Conservation (phyloP, 30 jellyfish, hydroid and myxozoan species). For the Phacellophora camtschatica region DNA sequence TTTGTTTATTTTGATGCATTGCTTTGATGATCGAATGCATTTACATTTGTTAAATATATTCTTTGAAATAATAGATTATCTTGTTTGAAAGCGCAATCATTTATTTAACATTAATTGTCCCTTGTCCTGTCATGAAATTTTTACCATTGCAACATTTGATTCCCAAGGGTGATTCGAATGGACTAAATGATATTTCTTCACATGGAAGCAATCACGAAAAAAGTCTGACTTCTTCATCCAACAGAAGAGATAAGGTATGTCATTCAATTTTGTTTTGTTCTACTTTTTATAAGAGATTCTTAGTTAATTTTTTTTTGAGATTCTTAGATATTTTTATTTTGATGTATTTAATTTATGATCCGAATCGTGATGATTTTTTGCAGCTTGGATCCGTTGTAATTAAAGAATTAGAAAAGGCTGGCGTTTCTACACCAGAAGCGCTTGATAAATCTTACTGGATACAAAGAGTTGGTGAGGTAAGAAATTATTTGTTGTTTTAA, state of each 20-base stretch:
- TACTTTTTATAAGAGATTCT: too few relatives aligned
- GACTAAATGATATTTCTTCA: slow-evolving; percentile 23
- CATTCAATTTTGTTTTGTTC: too few relatives aligned
- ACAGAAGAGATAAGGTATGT: slow-evolving; percentile 30
- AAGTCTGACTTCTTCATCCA: slow-evolving; percentile 1
- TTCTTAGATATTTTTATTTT: too few relatives aligned
- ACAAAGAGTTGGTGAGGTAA: slow-evolving; percentile 94
- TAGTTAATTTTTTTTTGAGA: too few relatives aligned
- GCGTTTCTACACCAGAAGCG: slow-evolving; percentile 81
- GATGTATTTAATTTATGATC: too few relatives aligned
- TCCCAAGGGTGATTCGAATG: slow-evolving; percentile 44
- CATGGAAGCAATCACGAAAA: slow-evolving; percentile 28
- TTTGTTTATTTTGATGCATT: too few relatives aligned
- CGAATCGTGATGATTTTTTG: too few relatives aligned
- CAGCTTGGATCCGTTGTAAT: slow-evolving; percentile 65
- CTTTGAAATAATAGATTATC: not conserved
- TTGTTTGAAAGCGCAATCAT: not conserved
- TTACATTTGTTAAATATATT: not conserved
- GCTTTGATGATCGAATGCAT: not conserved
- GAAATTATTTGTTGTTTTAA: too few relatives aligned
- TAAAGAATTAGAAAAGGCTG: slow-evolving; percentile 81
- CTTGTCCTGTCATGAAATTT: too few relatives aligned
- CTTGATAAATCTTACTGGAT: slow-evolving; percentile 87
- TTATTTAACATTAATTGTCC: too few relatives aligned
- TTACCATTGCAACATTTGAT: too few relatives aligned